Percentiles rank a stretch among this genome's conserved stretches.
phyloP scores from a whole-genome alignment of 2,113 vertebrate genomes.

The Sceloporus undulatus region DNA sequence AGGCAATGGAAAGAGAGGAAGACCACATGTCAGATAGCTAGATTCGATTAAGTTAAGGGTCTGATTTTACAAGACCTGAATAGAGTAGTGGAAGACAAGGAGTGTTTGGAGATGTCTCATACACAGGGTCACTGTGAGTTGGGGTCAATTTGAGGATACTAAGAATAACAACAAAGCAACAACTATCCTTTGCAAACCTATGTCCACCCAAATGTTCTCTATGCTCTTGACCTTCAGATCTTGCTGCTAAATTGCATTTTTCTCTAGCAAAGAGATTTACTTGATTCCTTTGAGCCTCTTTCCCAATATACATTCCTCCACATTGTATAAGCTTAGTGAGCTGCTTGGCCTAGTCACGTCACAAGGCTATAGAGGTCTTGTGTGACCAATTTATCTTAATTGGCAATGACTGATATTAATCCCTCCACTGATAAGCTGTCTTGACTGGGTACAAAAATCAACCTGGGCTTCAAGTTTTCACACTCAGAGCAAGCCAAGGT shows the following conservation, averaged over 20 bases:
- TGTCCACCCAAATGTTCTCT: neutral
- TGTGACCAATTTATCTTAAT: slow-evolving; percentile 59
- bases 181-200: neutral
- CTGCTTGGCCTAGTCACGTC: slow-evolving; percentile 41
- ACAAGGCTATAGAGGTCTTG: slow-evolving; percentile 60
- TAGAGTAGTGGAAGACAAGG: too few relatives aligned
- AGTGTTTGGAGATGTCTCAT: too few relatives aligned
- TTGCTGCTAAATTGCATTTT: neutral
- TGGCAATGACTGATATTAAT: slow-evolving; percentile 62
- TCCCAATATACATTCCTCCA: slow-evolving; percentile 44
- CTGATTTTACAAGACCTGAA: too few relatives aligned
- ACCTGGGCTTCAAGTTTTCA: slow-evolving; percentile 28
- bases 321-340: slow-evolving; percentile 43
- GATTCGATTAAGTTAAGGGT: too few relatives aligned
- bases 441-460: slow-evolving; percentile 50
- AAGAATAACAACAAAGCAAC: neutral
- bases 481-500: neutral
- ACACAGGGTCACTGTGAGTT: too few relatives aligned
- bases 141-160: too few relatives aligned
- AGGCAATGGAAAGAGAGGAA: too few relatives aligned
- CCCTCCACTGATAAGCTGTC: slow-evolving; percentile 52
- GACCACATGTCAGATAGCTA: too few relatives aligned
- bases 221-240: too few relatives aligned
- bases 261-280: neutral
- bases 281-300: neutral